Conservation (phyloP, 2,113 vertebrate species). For the Saguinus midas region DNA sequence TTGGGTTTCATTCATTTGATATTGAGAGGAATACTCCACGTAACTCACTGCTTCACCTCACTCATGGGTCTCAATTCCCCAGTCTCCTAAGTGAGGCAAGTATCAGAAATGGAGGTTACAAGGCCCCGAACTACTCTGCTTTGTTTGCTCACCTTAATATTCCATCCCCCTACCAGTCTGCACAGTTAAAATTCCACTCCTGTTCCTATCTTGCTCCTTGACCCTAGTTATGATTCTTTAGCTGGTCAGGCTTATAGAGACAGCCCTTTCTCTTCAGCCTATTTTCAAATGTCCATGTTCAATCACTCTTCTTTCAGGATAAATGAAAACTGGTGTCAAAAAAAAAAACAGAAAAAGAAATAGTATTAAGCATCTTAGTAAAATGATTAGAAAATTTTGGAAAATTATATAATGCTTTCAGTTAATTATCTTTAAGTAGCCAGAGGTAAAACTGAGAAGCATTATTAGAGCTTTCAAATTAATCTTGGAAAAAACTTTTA, state of each 20-base stretch:
- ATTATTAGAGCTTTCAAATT: neutral
- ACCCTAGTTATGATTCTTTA: neutral
- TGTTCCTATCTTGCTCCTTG: neutral
- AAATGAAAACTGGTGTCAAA: neutral
- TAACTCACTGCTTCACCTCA: neutral
- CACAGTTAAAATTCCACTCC: neutral
- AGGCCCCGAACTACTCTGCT: neutral
- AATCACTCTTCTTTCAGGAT: neutral
- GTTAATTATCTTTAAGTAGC: neutral
- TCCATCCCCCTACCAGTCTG: neutral
- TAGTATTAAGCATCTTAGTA: neutral
- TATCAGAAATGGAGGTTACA: neutral
- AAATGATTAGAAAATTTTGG: neutral
- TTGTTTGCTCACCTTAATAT: neutral
- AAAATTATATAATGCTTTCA: neutral
- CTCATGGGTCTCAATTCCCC: neutral
- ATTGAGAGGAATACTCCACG: neutral
- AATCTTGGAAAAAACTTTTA: neutral
- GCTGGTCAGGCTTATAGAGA: neutral
- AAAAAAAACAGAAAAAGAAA: neutral
- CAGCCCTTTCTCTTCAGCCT: neutral
- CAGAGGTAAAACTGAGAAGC: neutral
- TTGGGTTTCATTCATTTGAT: neutral
- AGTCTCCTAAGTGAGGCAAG: neutral
- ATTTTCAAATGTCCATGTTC: neutral